Evolutionary conservation across 2,888 invertebrate species (phyloP), one percentile per base, ranked within the genome.

Genomic region (Cheilosia variabilis): DNA sequence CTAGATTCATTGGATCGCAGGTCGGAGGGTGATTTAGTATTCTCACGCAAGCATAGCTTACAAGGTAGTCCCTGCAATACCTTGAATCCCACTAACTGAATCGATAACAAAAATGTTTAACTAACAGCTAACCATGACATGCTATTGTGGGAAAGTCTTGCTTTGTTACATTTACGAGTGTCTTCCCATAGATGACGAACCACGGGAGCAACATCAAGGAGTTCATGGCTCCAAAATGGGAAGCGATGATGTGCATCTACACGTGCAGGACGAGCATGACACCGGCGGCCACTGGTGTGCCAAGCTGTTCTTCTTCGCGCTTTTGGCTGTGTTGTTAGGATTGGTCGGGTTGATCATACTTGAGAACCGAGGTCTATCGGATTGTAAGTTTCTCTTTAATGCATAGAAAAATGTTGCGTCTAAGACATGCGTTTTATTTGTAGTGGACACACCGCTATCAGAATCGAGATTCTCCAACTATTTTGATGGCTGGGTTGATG

Each of bases 241-340:
- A 37, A 94, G 93, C 88, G 96, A 96, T 68, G 96, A 96, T 92
- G 93, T 95, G 82, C 95, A 95, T 89, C 95, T 97, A 90, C 97
- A 97, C 90, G 94, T 96, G 27, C 94, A 96, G 63, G 95, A 95
- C 88, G 96, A 97, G 52, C 95, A 94, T 88, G 95, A 95, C 55
- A 96, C 96, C 17, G 96, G 96, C 53, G 97, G 97, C 41, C 96
- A 96, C 90, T 95, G 96, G 94, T 96, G 96, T 92, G 96, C 97
- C 43, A 96, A 96, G 93, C 93, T 97, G 73, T 94, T 97, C 89
- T 97, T 97, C 92, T 96, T 97, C 90, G 93, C 95, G 1, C 92
- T 97, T 31, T 93, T 97, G 88, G 95, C 95, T 62, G 94, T 95
- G 72, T 93, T 97, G 41, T 92, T 95, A 80, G 95, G 95, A 58